phyloP scores from a whole-genome alignment of 2,113 vertebrate genomes.

The Labeo catla region DNA sequence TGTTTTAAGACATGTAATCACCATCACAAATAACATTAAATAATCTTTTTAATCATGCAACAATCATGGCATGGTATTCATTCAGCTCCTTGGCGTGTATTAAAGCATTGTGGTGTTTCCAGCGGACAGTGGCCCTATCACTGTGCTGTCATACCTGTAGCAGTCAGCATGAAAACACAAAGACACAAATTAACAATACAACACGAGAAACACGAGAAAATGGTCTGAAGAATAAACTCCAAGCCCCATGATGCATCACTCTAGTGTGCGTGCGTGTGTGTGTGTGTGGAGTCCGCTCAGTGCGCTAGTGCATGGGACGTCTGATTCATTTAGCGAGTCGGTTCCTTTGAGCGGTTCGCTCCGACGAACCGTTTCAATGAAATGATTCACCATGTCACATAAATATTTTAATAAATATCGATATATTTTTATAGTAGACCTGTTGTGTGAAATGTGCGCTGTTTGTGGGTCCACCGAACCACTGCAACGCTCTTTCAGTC shows the following conservation, averaged over 20 bases:
- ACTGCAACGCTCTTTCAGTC: not conserved
- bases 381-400: not conserved
- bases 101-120: not conserved
- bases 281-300: not conserved
- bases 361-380: not conserved
- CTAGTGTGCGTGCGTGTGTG: not conserved
- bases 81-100: no score
- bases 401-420: not conserved
- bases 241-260: constrained; percentile 26
- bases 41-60: not conserved
- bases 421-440: not conserved
- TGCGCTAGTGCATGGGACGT: not conserved
- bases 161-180: not conserved
- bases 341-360: constrained; percentile 22
- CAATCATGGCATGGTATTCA: no score
- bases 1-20: not conserved
- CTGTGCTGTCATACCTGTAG: no score
- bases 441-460: not conserved
- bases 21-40: not conserved
- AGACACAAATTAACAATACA: not conserved
- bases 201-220: not conserved
- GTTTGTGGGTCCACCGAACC: not conserved
- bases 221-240: not conserved
- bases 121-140: no score
- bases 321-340: not conserved